Percentiles rank a stretch among this genome's conserved stretches.
These are phyloP conservation scores for Thermophis baileyi DNA, from an alignment of 2,113 vertebrate genomes.

Conservation along the genomic window DNA sequence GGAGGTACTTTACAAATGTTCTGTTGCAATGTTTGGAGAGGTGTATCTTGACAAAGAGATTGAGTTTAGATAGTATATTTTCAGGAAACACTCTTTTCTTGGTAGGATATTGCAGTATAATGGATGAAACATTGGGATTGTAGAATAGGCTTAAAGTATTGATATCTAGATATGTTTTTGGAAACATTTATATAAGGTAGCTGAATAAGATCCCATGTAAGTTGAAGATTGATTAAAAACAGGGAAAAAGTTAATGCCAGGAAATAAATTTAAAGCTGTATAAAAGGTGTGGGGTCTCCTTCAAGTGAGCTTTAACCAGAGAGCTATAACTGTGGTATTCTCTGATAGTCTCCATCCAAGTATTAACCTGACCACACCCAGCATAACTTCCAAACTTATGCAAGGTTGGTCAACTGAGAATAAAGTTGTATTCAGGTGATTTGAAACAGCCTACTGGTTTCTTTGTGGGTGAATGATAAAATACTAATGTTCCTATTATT, in stretches of 20 bases:
- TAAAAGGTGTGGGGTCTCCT: background rate
- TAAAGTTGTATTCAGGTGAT: background rate
- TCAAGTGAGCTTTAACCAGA: background rate
- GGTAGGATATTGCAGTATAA: background rate
- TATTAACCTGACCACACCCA: background rate
- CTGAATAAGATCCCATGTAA: background rate
- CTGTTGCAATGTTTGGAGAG: background rate
- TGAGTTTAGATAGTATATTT: background rate
- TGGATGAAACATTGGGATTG: background rate
- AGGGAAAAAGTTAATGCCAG: background rate
- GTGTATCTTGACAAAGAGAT: background rate
- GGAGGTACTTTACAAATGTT: background rate
- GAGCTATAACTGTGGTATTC: background rate
- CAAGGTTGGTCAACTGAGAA: background rate
- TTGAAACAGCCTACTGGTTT: background rate
- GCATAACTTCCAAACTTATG: background rate
- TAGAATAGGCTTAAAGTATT: background rate
- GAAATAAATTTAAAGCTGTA: background rate
- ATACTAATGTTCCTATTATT: background rate
- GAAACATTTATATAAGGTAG: background rate
- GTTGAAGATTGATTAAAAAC: background rate
- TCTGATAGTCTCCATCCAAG: background rate
- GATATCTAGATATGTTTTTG: background rate
- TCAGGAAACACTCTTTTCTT: background rate
- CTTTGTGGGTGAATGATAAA: background rate